Evolutionary conservation across 2,888 invertebrate species (phyloP).

Genomic region (Ophion obscuratus): DNA sequence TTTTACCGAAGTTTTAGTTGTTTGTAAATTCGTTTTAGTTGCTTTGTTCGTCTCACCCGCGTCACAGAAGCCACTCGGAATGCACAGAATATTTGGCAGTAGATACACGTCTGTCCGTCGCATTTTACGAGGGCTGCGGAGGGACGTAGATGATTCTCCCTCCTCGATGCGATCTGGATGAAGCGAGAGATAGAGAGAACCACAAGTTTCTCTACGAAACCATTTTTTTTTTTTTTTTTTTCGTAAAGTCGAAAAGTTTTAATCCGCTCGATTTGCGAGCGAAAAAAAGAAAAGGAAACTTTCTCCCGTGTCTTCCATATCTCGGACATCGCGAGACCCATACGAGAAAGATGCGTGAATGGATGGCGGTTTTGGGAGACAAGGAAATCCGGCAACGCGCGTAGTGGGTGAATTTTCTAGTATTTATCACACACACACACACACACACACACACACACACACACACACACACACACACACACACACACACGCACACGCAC

Average conservation of each 20-base stretch:
- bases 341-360: constrained; percentile 21
- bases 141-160: constrained; percentile 29
- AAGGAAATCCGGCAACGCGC: constrained; percentile 4
- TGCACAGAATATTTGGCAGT: constrained; percentile 80
- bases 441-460: not conserved
- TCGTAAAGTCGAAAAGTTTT: constrained; percentile 62
- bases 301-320: constrained; percentile 44
- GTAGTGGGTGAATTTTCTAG: not conserved
- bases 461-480: not conserved
- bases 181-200: constrained; percentile 10
- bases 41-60: constrained; percentile 55
- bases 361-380: constrained; percentile 30
- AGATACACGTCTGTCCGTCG: constrained; percentile 6
- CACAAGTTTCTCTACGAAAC: constrained; percentile 57
- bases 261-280: constrained; percentile 24
- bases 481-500: not conserved
- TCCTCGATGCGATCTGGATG: constrained; percentile 13
- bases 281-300: constrained; percentile 21
- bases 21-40: constrained; percentile 39
- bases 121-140: constrained; percentile 19
- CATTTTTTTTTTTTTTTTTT: constrained; percentile 44
- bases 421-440: not conserved
- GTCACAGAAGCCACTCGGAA: constrained; percentile 72
- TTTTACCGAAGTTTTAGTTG: constrained; percentile 27
- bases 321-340: constrained; percentile 21